A percentile compares a stretch with the other conserved stretches of the same genome.
Evolutionary conservation across 2,888 invertebrate species (phyloP).

Genomic region (Stenodema calcarata): DNA sequence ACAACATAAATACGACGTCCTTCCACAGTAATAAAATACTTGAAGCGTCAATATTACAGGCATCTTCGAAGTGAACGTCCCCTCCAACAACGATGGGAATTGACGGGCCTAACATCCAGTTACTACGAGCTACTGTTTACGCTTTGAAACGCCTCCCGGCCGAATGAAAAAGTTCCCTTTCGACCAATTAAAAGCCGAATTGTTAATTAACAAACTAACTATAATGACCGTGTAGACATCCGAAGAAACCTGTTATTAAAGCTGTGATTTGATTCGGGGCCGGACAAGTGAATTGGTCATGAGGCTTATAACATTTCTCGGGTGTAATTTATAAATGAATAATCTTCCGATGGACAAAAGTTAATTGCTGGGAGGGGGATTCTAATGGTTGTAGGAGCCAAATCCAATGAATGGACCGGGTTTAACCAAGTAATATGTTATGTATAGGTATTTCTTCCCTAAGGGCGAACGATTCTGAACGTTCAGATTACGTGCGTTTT

Average conservation of each 20-base stretch:
- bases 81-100: not conserved
- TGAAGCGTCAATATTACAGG: not conserved
- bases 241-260: constrained; percentile 38
- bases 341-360: constrained; percentile 24
- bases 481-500: not conserved
- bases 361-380: constrained; percentile 17
- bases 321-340: constrained; percentile 43
- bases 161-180: not conserved
- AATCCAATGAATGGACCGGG: not conserved
- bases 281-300: constrained; percentile 7
- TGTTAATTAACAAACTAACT: constrained; percentile 40
- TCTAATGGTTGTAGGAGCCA: not conserved
- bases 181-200: constrained; percentile 38
- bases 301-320: constrained; percentile 10
- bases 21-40: not conserved
- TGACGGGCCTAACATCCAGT: not conserved
- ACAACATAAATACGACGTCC: too few relatives aligned
- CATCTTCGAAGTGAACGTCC: not conserved
- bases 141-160: not conserved
- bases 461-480: not conserved
- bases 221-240: constrained; percentile 46
- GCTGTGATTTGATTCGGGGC: constrained; percentile 7
- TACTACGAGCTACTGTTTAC: not conserved
- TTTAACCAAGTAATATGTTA: not conserved
- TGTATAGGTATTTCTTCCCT: not conserved